Percentiles rank a stretch among this genome's conserved stretches.
Evolutionary conservation across 2,888 invertebrate species (phyloP).

Genomic region (Caenorhabditis imperialis): DNA sequence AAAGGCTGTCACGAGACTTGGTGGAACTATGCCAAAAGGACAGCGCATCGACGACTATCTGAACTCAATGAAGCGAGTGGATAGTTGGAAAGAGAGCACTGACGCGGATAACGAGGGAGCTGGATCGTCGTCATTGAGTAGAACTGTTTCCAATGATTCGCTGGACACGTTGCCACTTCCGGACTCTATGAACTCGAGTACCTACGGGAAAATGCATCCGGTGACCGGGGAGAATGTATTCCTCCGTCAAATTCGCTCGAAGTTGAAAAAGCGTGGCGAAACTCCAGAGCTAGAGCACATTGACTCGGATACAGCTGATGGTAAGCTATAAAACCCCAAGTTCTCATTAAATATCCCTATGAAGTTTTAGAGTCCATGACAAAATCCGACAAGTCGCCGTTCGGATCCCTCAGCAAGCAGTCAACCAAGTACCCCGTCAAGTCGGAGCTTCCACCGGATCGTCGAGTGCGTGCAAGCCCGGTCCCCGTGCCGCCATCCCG

Average conservation of each 20-base stretch:
- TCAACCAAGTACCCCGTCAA: slow-evolving; percentile 13
- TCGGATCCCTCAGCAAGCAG: slow-evolving; percentile 37
- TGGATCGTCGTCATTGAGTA: slow-evolving; percentile 57
- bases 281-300: slow-evolving; percentile 33
- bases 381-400: slow-evolving; percentile 46
- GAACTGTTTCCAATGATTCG: slow-evolving; percentile 70
- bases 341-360: neutral
- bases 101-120: slow-evolving; percentile 58
- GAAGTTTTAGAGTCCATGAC: slow-evolving; percentile 20
- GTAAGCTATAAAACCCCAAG: neutral
- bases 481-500: slow-evolving; percentile 46
- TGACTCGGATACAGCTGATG: slow-evolving; percentile 51
- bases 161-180: slow-evolving; percentile 68
- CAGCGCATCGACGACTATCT: slow-evolving; percentile 95
- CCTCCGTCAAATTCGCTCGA: slow-evolving; percentile 71
- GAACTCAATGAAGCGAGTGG: slow-evolving; percentile 84
- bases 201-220: slow-evolving; percentile 29
- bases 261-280: slow-evolving; percentile 73
- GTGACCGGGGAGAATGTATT: slow-evolving; percentile 38
- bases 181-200: slow-evolving; percentile 47
- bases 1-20: slow-evolving; percentile 89
- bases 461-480: slow-evolving; percentile 26
- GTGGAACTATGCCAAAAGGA: slow-evolving; percentile 95
- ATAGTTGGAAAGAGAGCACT: slow-evolving; percentile 49
- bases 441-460: slow-evolving; percentile 13